Conservation (phyloP, 1,140 invertebrate species). For the Pogonomyrmex californicus region DNA sequence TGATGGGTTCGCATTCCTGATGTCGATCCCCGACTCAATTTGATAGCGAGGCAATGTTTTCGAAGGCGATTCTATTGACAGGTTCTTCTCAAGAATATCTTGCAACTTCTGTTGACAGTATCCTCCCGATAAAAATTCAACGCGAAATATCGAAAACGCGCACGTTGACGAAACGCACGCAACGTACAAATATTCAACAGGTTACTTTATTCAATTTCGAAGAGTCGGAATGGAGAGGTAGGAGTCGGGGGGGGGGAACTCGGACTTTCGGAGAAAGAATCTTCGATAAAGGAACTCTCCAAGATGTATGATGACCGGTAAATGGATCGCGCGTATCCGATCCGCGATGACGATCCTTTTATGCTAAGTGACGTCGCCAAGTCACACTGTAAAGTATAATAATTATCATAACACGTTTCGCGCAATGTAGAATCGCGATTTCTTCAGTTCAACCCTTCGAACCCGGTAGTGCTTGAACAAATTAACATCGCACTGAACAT, state of each 20-base stretch:
- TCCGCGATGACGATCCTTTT: conserved; percentile 6
- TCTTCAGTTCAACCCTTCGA: background rate
- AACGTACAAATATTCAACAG: conserved; percentile 43
- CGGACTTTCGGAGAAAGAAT: background rate
- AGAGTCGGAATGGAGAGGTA: background rate
- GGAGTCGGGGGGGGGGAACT: background rate
- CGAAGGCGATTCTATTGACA: conserved; percentile 39
- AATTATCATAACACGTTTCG: conserved; percentile 55
- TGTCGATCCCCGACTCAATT: conserved; percentile 47
- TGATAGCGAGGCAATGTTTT: conserved; percentile 44
- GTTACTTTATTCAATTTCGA: conserved; percentile 25
- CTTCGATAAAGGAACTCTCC: conserved; percentile 8
- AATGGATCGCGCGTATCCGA: conserved; percentile 34
- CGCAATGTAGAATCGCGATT: conserved; percentile 11
- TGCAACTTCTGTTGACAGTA: conserved; percentile 2
- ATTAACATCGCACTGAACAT: background rate
- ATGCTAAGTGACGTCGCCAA: conserved; percentile 23
- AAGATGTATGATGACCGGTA: background rate
- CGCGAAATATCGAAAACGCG: background rate
- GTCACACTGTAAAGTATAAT: conserved; percentile 18
- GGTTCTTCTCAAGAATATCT: background rate
- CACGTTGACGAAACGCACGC: background rate
- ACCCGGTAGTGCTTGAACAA: background rate
- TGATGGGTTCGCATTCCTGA: conserved; percentile 68
- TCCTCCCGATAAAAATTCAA: conserved; percentile 25